A percentile compares a stretch with the other conserved stretches of the same genome.
Conservation (phyloP, 2,797 vertebrate species). For the Hippoglossus hippoglossus region DNA sequence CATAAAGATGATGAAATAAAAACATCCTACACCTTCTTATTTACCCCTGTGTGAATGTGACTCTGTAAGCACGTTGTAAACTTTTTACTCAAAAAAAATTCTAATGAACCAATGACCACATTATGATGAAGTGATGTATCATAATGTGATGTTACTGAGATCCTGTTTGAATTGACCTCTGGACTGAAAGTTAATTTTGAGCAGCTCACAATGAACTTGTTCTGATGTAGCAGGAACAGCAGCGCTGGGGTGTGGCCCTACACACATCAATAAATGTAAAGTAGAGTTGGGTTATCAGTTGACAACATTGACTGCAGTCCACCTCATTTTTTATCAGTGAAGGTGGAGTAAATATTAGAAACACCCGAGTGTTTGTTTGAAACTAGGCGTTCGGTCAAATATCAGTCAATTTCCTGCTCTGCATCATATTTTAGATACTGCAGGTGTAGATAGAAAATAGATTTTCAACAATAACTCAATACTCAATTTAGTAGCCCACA, state of each 20-base stretch:
- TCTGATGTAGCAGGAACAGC: slow-evolving; percentile 2
- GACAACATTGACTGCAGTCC: not conserved
- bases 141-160: not conserved
- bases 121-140: not conserved
- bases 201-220: not conserved
- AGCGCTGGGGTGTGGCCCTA: slow-evolving; percentile 8
- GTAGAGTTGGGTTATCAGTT: not conserved
- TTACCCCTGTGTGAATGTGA: not conserved
- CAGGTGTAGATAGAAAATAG: not conserved
- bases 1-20: not conserved
- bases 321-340: not conserved
- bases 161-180: not conserved
- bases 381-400: not conserved
- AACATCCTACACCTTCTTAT: not conserved
- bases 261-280: not conserved
- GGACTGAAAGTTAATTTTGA: not conserved
- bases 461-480: not conserved
- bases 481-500: not conserved
- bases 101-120: not conserved
- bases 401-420: not conserved
- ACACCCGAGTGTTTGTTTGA: not conserved
- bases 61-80: no score
- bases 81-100: not conserved
- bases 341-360: not conserved
- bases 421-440: not conserved